phyloP scores from a whole-genome alignment of 2,113 vertebrate species.

The Setophaga petechia region DNA sequence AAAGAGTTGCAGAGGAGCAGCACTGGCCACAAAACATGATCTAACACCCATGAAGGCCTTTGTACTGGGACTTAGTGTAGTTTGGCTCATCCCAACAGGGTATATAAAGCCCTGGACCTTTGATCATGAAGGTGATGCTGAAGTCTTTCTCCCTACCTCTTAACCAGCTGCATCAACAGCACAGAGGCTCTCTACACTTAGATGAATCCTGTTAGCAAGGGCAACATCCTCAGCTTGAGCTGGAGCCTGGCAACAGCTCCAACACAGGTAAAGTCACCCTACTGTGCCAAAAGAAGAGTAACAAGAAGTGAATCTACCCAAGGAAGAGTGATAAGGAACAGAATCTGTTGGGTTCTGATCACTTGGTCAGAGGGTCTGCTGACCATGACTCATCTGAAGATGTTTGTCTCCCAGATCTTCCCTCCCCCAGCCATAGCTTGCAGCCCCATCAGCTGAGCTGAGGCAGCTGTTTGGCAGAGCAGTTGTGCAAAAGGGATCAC shows the following conservation, averaged over 20 bases:
- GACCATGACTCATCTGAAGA: neutral
- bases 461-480: neutral
- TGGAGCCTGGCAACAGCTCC: accelerated
- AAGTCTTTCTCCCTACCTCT: neutral
- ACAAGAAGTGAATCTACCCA: neutral
- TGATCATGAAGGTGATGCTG: neutral
- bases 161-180: neutral
- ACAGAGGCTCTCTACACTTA: neutral
- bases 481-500: neutral
- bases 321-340: neutral
- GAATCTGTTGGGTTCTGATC: neutral
- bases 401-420: neutral
- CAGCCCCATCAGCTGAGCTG: neutral
- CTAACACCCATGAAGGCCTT: neutral
- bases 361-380: neutral
- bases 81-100: neutral
- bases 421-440: neutral
- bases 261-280: neutral
- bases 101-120: neutral
- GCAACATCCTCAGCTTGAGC: neutral
- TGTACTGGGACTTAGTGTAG: neutral
- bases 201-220: neutral
- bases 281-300: neutral
- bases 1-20: neutral
- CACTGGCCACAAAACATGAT: neutral